A percentile compares a stretch with the other conserved stretches of the same genome.
phyloP scores from a whole-genome alignment of 2,888 invertebrate genomes.

The Monoplex corrugatus region DNA sequence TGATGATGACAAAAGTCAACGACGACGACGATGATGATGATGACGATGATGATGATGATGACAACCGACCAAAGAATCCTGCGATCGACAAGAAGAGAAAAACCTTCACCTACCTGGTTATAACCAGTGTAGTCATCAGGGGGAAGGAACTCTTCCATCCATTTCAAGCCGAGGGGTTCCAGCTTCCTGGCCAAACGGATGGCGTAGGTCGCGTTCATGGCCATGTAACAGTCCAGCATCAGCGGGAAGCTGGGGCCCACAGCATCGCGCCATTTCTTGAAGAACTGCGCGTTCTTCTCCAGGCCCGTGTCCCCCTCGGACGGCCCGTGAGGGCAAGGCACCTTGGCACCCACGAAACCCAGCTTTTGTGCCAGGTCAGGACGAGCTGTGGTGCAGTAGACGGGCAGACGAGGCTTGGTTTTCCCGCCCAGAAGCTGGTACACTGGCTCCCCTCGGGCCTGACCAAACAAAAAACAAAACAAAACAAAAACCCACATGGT shows the following conservation, averaged over 20 bases:
- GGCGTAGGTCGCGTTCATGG: constrained; percentile 75
- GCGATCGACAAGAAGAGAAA: neutral
- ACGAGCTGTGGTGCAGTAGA: constrained; percentile 77
- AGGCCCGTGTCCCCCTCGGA: constrained; percentile 76
- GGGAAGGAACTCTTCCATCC: constrained; percentile 79
- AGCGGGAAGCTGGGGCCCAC: constrained; percentile 78
- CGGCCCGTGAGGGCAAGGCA: constrained; percentile 78
- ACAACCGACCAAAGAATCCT: neutral
- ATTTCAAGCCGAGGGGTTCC: constrained; percentile 75
- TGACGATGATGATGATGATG: no score
- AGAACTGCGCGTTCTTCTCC: constrained; percentile 75
- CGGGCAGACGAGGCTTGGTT: constrained; percentile 76
- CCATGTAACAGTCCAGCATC: constrained; percentile 79
- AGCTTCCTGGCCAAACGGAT: constrained; percentile 73
- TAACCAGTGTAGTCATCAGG: constrained; percentile 78
- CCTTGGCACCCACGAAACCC: constrained; percentile 78
- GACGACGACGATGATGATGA: no score
- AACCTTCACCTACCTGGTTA: constrained; percentile 59
- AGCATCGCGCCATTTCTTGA: constrained; percentile 74
- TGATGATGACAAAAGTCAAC: neutral
- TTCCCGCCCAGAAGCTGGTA: constrained; percentile 79
- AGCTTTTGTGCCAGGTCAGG: constrained; percentile 76
- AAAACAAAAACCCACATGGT: no score
- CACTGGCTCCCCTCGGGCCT: constrained; percentile 70
- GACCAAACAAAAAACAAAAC: neutral